Percentiles rank a stretch among this genome's conserved stretches.
These are phyloP conservation scores for Plemyria rubiginata DNA, from an alignment of 2,888 invertebrate species.

Conservation along the genomic window DNA sequence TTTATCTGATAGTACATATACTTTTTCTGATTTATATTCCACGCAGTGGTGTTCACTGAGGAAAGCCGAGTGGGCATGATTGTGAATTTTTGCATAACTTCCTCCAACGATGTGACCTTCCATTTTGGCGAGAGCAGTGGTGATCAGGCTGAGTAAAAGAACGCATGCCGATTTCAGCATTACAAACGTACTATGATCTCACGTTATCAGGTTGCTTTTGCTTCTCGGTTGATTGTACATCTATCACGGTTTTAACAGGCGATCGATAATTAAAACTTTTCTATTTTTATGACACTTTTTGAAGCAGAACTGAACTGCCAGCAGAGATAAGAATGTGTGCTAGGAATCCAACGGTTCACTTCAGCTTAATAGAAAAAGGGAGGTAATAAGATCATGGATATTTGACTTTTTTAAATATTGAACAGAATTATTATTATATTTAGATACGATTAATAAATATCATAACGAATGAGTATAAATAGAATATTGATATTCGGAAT, in stretches of 20 bases:
- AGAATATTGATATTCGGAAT: no score
- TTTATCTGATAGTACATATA: no score
- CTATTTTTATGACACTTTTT: neutral
- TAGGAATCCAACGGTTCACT: no score
- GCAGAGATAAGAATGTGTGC: neutral
- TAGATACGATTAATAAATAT: no score
- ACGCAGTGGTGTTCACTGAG: slow-evolving; percentile 24
- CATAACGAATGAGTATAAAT: no score
- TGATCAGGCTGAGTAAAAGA: slow-evolving; percentile 16
- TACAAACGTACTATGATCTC: neutral
- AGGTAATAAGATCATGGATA: no score
- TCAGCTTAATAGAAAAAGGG: no score
- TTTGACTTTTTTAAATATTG: no score
- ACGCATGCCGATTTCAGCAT: slow-evolving; percentile 16
- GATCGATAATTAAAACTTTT: slow-evolving; percentile 11
- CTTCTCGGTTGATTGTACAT: slow-evolving; percentile 12
- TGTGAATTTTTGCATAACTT: slow-evolving; percentile 18
- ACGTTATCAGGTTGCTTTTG: slow-evolving; percentile 3
- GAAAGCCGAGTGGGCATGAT: slow-evolving; percentile 37
- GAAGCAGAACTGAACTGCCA: neutral
- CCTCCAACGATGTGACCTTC: slow-evolving; percentile 39
- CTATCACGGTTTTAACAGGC: slow-evolving; percentile 7
- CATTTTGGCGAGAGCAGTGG: slow-evolving; percentile 17
- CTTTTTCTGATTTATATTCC: no score
- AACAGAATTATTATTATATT: no score